Evolutionary conservation across 2,888 invertebrate genomes (phyloP).

Genomic region (Caenorhabditis parvicauda): DNA sequence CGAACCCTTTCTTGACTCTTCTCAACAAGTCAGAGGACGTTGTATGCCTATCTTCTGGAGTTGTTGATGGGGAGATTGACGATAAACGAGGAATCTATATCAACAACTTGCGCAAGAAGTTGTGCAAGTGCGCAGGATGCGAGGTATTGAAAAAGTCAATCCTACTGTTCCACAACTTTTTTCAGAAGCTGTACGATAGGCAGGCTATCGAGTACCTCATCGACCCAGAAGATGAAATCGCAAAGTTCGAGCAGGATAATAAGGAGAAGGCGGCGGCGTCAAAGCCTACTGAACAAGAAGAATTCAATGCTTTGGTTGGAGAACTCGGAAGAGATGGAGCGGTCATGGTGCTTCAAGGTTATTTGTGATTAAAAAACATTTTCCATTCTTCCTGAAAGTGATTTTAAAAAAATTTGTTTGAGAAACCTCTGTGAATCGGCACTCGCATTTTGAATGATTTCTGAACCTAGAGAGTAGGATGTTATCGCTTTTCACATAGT

Average conservation of each 20-base stretch:
- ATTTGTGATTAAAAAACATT: no score
- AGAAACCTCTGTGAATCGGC: no score
- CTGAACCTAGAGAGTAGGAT: no score
- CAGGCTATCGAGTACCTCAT: slow-evolving; percentile 37
- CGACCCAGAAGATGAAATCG: slow-evolving; percentile 39
- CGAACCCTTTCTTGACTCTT: no score
- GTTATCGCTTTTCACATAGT: no score
- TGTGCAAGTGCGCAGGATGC: slow-evolving; percentile 38
- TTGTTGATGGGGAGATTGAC: no score
- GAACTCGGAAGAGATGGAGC: slow-evolving; percentile 30
- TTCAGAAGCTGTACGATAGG: slow-evolving; percentile 18
- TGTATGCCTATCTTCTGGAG: no score
- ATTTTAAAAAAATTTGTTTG: no score
- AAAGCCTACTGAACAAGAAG: slow-evolving; percentile 6
- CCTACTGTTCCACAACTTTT: background rate
- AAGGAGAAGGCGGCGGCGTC: slow-evolving; percentile 8
- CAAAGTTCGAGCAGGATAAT: slow-evolving; percentile 26
- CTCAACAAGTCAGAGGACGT: no score
- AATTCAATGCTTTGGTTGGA: slow-evolving; percentile 18
- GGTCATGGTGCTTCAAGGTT: slow-evolving; percentile 16
- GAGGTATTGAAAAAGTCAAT: slow-evolving; percentile 6
- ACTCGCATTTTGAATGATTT: no score
- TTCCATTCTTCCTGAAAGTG: no score
- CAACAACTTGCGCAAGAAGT: slow-evolving; percentile 6
- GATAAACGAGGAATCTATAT: background rate